Evolutionary conservation across 2,888 invertebrate genomes (phyloP), one percentile per base, ranked within the genome.

Genomic region (Pterobdella sp.): DNA sequence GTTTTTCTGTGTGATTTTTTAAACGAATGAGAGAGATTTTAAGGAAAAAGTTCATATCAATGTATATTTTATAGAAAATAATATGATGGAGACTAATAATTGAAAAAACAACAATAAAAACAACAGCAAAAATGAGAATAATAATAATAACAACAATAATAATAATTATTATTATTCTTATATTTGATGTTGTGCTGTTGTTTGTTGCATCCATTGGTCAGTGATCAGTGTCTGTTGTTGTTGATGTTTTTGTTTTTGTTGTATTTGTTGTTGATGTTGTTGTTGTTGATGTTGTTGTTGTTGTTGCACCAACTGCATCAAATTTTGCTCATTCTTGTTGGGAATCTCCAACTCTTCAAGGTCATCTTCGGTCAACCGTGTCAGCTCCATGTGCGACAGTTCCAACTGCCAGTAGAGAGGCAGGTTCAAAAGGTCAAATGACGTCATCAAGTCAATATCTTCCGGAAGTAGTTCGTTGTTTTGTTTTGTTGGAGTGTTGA

Each of bases 271-370:
- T 22, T 56, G n/a, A n/a, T n/a, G n/a, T n/a, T n/a, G n/a, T n/a
- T n/a, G n/a, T 42, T 42, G 49, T 42, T 42, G 49, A 14, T 42
- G 49, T 42, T 42, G 49, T 56, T 56, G 60, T 56, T 56, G 60
- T 22, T 56, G 18, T 22, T 22, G 14, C 7, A n/a, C 7, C n/a
- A n/a, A 3, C n/a, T 56, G 60, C 60, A 56, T 56, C n/a, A n/a
- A n/a, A n/a, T n/a, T n/a, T n/a, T n/a, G n/a, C n/a, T n/a, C n/a
- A n/a, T n/a, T n/a, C n/a, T n/a, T n/a, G n/a, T n/a, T n/a, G 60
- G 60, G 60, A 56, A 56, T 56, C 60, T 56, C 60, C 60, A 56
- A 26, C n/a, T 56, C 60, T 26, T 56, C 60, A 3, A 56, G 60
- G 60, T 56, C 60, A 56, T 56, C 26, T 22, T 56, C 60, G n/a